Percentiles rank a stretch among this genome's conserved stretches.
Evolutionary conservation across 1,140 invertebrate species (phyloP).

Genomic region (Diorhabda elongata): DNA sequence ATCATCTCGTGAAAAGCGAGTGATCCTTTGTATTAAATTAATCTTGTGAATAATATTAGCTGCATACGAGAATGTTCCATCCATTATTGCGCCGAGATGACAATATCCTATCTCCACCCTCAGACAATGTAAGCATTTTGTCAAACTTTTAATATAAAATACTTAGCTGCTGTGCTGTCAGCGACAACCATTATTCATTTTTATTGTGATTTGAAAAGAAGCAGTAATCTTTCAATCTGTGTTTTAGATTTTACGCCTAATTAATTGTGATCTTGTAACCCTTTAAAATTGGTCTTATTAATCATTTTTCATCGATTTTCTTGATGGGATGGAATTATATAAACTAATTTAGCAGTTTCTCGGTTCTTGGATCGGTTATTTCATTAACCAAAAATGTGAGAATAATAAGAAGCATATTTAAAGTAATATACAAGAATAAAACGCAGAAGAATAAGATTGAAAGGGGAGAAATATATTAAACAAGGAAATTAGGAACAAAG

Average conservation of each 20-base stretch:
- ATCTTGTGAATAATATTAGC: conserved; percentile 34
- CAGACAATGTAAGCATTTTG: conserved; percentile 24
- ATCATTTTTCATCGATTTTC: conserved; percentile 5
- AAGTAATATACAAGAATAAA: too few species aligned
- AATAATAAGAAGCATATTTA: too few species aligned
- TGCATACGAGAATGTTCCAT: conserved; percentile 22
- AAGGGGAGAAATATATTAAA: too few species aligned
- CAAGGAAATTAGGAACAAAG: too few species aligned
- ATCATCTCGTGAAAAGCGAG: conserved; percentile 13
- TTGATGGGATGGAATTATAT: background rate
- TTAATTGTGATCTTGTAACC: conserved; percentile 2
- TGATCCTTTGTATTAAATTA: conserved; percentile 31
- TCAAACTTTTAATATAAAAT: conserved; percentile 27
- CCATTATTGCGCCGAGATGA: conserved; percentile 19
- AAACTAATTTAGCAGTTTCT: too few species aligned
- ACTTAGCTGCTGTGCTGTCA: conserved; percentile 22
- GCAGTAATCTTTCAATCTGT: conserved; percentile 2
- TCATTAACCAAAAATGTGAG: too few species aligned
- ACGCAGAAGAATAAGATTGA: too few species aligned
- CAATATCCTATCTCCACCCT: conserved; percentile 22
- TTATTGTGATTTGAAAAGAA: background rate
- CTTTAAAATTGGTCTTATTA: background rate
- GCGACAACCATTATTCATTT: conserved; percentile 18
- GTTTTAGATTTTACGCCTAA: background rate
- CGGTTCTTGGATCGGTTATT: too few species aligned